A percentile compares a stretch with the other conserved stretches of the same genome.
Conservation (phyloP, 1,140 invertebrate species). For the Ips typographus region DNA sequence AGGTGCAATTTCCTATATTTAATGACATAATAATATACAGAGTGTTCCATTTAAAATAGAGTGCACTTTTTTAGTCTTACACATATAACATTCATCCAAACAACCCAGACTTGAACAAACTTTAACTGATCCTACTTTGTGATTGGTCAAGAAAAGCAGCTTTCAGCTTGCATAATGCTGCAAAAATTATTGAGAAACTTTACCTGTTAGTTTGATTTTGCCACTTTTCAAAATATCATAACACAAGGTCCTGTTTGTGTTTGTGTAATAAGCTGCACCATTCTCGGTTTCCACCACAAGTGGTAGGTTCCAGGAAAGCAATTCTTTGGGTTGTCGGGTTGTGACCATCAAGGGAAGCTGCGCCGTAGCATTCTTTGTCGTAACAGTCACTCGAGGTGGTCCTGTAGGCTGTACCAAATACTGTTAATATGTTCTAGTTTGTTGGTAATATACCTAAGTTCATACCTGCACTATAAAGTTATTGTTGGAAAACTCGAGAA, state of each 20-base stretch:
- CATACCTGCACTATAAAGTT: no score
- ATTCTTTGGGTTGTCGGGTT: conserved; percentile 64
- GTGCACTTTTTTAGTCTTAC: no score
- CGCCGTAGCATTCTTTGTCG: conserved; percentile 55
- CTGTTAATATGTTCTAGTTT: no score
- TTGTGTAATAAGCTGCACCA: conserved; percentile 56
- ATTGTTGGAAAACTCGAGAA: no score
- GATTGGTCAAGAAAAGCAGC: no score
- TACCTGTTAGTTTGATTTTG: conserved; percentile 14
- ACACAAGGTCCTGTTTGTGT: conserved; percentile 66
- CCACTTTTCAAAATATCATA: conserved; percentile 54
- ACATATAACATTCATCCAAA: no score
- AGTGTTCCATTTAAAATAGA: no score
- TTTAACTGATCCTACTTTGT: neutral
- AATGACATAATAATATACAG: no score
- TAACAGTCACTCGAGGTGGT: conserved; percentile 58
- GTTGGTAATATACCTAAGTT: no score
- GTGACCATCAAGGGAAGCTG: conserved; percentile 66
- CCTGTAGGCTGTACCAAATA: neutral
- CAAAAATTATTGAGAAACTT: neutral
- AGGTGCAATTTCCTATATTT: no score
- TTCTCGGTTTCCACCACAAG: conserved; percentile 57
- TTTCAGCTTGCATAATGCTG: neutral
- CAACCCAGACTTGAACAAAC: no score
- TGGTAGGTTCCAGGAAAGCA: conserved; percentile 70